phyloP scores from a whole-genome alignment of 2,888 invertebrate species.

The Dolomedes plantarius region DNA sequence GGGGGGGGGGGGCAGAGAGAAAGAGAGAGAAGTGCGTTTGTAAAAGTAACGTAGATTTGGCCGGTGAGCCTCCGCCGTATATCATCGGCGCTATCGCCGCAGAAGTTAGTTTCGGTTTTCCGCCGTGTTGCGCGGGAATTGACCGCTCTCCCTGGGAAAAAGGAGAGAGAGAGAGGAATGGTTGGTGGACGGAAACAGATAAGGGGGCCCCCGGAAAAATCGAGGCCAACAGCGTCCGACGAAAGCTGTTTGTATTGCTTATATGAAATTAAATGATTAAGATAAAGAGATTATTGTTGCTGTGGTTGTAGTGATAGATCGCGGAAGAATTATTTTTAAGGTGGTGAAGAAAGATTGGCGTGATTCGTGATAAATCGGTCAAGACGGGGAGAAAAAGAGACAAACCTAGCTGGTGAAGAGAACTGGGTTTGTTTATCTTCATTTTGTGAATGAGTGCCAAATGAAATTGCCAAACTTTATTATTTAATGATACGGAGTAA shows the following conservation, averaged over 20 bases:
- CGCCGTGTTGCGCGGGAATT: neutral
- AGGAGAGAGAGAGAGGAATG: neutral
- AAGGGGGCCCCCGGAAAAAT: too few relatives aligned
- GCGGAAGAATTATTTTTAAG: too few relatives aligned
- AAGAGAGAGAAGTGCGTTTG: conserved; percentile 33
- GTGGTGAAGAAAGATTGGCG: too few relatives aligned
- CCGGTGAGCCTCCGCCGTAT: conserved; percentile 54
- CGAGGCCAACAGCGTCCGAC: too few relatives aligned
- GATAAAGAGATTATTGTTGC: neutral
- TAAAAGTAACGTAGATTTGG: conserved; percentile 69
- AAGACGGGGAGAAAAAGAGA: too few relatives aligned
- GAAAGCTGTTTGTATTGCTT: neutral
- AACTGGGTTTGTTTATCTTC: too few relatives aligned
- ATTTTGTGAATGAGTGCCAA: too few relatives aligned
- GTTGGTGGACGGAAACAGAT: neutral
- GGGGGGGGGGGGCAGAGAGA: neutral
- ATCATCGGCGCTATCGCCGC: conserved; percentile 64
- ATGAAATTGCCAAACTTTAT: too few relatives aligned
- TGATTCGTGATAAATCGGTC: too few relatives aligned
- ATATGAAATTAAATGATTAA: neutral
- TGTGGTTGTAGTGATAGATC: too few relatives aligned
- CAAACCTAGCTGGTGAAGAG: too few relatives aligned
- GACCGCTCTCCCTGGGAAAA: neutral
- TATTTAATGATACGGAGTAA: too few relatives aligned
- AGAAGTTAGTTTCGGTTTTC: conserved; percentile 49